Base-by-base conservation (phyloP, 2,888 invertebrate species). In the Melitaea athalia region DNA sequence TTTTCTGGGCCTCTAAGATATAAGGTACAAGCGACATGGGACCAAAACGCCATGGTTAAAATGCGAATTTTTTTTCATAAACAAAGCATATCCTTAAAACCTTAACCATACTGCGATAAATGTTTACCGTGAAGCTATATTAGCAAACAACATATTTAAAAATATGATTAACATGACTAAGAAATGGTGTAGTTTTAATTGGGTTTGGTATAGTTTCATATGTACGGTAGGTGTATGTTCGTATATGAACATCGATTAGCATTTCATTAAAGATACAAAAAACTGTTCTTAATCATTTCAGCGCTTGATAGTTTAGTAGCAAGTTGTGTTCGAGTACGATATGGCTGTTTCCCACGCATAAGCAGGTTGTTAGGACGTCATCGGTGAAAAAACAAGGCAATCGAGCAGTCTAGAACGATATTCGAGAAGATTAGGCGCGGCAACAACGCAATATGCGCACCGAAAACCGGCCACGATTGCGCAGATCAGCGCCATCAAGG, bases 401-500 rank as follows among this genome's bases (percentile, higher is more conserved):
- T 79, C 75, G 76, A 78, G 74, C 75, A 76, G 78, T 79, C 79
- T 82, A 82, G 81, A 85, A 84, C 83, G 87, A 84, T 78, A 81
- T 85, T 83, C 80, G 81, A 82, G 84, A 85, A 84, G 85, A 86
- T 85, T 84, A 87, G 84, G 88, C 83, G 86, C 81, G 86, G 86
- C 85, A 78, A 80, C 85, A 81, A 85, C 85, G 88, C 85, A 85
- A 88, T 85, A 83, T 81, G 85, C 84, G 86, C 85, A 83, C 82
- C 81, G 78, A 79, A 88, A 91, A 92, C 92, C 91, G 92, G 91
- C 88, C 86, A 81, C 83, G 85, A 91, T 86, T 92, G 90, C 91
- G 89, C 90, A 89, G 87, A 86, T 83, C 86, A 91, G 91, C 91
- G 92, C 89, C 91, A 87, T 77, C 88, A 89, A 91, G 92, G 92